These are phyloP conservation scores for Dione vanillae DNA, from an alignment of 2,888 invertebrate species.

Conservation along the genomic window DNA sequence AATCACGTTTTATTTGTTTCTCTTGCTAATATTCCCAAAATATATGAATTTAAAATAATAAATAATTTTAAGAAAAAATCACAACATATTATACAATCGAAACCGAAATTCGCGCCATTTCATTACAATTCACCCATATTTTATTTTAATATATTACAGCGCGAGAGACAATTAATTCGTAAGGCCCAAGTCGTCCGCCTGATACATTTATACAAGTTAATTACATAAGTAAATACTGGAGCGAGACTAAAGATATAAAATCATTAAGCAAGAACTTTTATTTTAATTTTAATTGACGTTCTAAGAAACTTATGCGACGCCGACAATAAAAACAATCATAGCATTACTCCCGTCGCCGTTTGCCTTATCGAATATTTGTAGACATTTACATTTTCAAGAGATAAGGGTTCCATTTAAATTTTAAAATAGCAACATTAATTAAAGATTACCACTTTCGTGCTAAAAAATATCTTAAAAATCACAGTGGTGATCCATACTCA, in stretches of 20 bases:
- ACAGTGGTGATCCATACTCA: background rate
- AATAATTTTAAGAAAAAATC: too few relatives aligned
- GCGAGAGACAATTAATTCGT: too few relatives aligned
- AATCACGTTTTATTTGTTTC: too few relatives aligned
- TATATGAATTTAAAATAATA: too few relatives aligned
- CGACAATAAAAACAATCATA: background rate
- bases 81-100: too few relatives aligned
- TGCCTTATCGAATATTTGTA: background rate
- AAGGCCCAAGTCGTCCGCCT: too few relatives aligned
- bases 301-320: slow-evolving; percentile 2
- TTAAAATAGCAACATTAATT: slow-evolving; percentile 20
- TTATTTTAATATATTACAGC: too few relatives aligned
- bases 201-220: background rate
- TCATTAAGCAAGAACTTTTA: background rate
- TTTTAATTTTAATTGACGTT: background rate
- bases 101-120: too few relatives aligned
- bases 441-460: slow-evolving; percentile 7
- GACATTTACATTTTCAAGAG: slow-evolving; percentile 1
- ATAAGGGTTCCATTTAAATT: slow-evolving; percentile 16
- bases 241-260: background rate
- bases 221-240: background rate
- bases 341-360: background rate
- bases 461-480: slow-evolving; percentile 1
- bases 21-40: too few relatives aligned
- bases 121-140: background rate